These are phyloP conservation scores for Microctonus aethiopoides DNA, from an alignment of 2,888 invertebrate genomes.

Conservation along the genomic window DNA sequence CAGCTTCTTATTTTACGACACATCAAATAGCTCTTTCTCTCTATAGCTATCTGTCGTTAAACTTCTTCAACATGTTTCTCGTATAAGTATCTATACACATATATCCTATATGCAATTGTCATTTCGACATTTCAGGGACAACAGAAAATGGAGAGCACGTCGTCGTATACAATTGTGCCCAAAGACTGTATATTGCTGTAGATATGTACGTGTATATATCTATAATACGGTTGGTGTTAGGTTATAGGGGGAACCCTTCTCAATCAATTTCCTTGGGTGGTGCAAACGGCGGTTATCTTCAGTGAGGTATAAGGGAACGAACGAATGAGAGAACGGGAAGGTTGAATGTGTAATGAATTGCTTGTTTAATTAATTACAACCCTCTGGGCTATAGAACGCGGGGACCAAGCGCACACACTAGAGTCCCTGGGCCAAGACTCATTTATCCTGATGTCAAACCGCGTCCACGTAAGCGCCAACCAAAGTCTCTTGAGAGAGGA, in stretches of 20 bases:
- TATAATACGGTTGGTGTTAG: conserved; percentile 13
- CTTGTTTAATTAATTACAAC: conserved; percentile 80
- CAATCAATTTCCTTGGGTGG: conserved; percentile 64
- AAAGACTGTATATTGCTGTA: not conserved
- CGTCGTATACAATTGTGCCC: not conserved
- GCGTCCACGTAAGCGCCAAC: conserved; percentile 37
- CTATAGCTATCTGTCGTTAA: not conserved
- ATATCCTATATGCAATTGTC: not conserved
- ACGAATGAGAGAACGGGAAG: conserved; percentile 48
- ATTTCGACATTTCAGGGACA: not conserved
- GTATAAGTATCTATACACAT: not conserved
- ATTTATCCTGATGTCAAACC: conserved; percentile 54
- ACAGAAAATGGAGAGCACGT: not conserved
- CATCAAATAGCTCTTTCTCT: conserved; percentile 10
- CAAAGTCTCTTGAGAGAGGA: conserved; percentile 7
- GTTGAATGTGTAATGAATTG: conserved; percentile 76
- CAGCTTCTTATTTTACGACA: conserved; percentile 56
- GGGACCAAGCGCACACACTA: conserved; percentile 39
- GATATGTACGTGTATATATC: no score
- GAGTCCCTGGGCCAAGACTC: conserved; percentile 51
- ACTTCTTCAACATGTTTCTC: conserved; percentile 13
- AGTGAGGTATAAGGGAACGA: conserved; percentile 21
- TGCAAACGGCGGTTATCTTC: conserved; percentile 28
- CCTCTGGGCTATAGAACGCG: conserved; percentile 50
- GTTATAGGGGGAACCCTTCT: conserved; percentile 53